Evolutionary conservation across 2,113 vertebrate genomes (phyloP), one percentile per base, ranked within the genome.

Genomic region (Caranx ignobilis): DNA sequence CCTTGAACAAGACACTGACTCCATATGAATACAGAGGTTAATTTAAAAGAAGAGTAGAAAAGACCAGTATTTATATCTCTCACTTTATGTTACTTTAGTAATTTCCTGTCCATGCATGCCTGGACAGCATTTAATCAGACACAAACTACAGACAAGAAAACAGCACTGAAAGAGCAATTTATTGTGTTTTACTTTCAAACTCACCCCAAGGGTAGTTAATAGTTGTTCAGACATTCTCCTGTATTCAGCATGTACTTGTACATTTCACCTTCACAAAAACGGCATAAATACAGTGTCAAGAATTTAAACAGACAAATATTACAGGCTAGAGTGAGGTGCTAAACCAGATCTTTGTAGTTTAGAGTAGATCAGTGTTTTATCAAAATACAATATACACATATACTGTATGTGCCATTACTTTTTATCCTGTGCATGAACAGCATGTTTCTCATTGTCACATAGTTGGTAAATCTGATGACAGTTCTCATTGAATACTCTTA

Each of bases 161-260:
- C 56, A 80, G 70, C 85, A 88, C 78, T 72, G 65, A 80, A 81
- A 70, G 64, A 84, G 76, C 74, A 71, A 55, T 93, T 92, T 93
- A 92, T 93, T 93, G 56, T 81, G 81, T 85, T 87, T 89, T 82
- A 69, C 82, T 71, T 73, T 81, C 67, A 77, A 85, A 87, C 82
- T 85, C 84, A 73, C 79, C 71, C 60, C 60, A 45, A 61, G 26
- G 54, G 35, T 32, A 71, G 70, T 90, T 90, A 79, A 86, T 59
- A 88, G 52, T 45, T 75, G 59, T 80, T 80, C 59, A 85, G 52
- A 71, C n/a, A 62, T 54, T 83, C 89, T 90, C 91, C 83, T 86
- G 91, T 86, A 90, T 91, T 90, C 92, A 93, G 91, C 91, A 89
- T 79, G 16, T 43, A 61, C 62, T 65, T 5, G 34, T 64, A 79